Evolutionary conservation across 2,797 vertebrate genomes (phyloP).

Genomic region (Clarias laeviceps): DNA sequence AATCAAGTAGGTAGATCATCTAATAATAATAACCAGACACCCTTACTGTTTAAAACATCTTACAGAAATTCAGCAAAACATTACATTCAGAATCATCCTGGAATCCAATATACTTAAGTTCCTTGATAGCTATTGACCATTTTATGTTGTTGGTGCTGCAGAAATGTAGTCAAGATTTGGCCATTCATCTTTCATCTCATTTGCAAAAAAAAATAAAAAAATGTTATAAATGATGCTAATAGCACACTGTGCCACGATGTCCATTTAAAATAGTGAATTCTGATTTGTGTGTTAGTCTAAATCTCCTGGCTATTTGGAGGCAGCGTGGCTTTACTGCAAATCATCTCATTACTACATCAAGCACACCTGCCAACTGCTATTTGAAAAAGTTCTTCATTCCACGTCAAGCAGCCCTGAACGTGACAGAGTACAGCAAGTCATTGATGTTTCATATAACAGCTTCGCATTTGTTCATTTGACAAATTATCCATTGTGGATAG

Average conservation of each 20-base stretch:
- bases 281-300: constrained; percentile 9
- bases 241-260: background rate
- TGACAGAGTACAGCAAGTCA: constrained; percentile 2
- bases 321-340: constrained; percentile 34
- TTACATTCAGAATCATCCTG: background rate
- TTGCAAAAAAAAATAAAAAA: constrained; percentile 1
- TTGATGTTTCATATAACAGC: constrained; percentile 15
- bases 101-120: background rate
- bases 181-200: background rate
- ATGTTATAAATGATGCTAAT: constrained; percentile 5
- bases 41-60: background rate
- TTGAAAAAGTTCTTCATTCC: constrained; percentile 27
- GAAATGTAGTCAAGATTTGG: background rate
- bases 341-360: constrained; percentile 31
- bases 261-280: background rate
- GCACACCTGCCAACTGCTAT: constrained; percentile 19
- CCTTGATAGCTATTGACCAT: background rate
- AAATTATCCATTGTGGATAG: background rate
- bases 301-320: constrained; percentile 13
- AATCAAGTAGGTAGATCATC: background rate
- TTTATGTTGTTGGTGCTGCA: background rate
- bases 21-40: background rate
- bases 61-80: background rate
- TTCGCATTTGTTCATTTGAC: constrained; percentile 1
- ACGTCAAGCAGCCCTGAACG: background rate